Conservation (phyloP, 92 coral and sea anemone genomes). For the Blastomussa wellsi region DNA sequence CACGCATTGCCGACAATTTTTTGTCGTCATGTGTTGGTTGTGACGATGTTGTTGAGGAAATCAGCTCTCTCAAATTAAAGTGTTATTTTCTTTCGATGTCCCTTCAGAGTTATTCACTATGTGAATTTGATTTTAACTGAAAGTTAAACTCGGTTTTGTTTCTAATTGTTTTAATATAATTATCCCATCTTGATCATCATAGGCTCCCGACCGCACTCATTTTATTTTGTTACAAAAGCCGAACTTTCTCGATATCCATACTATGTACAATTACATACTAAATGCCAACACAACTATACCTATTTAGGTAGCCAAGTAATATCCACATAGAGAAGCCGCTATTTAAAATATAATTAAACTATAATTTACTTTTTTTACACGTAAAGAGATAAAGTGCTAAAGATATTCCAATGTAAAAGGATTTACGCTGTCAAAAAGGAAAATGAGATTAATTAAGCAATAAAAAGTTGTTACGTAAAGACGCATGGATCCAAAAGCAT, state of each 20-base stretch:
- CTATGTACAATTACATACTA: neutral
- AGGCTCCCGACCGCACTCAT: neutral
- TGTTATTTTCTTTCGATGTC: neutral
- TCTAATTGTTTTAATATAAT: neutral
- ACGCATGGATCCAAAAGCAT: neutral
- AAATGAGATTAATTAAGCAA: neutral
- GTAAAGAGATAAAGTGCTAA: neutral
- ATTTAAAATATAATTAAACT: neutral
- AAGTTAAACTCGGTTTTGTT: neutral
- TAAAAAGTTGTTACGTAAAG: too few species aligned
- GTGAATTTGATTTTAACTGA: neutral
- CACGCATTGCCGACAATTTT: neutral
- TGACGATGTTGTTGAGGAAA: neutral
- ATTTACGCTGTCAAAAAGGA: neutral
- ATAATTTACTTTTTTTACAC: neutral
- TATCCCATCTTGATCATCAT: neutral
- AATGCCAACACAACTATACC: neutral
- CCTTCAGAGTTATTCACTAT: neutral
- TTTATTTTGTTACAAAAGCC: neutral
- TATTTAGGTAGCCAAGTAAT: neutral
- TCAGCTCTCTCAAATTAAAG: neutral
- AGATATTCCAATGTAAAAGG: neutral
- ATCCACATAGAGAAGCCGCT: neutral
- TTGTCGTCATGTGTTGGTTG: neutral
- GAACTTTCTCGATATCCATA: neutral